Conservation (phyloP, 2,888 invertebrate species). For the Drosophila monieri region DNA sequence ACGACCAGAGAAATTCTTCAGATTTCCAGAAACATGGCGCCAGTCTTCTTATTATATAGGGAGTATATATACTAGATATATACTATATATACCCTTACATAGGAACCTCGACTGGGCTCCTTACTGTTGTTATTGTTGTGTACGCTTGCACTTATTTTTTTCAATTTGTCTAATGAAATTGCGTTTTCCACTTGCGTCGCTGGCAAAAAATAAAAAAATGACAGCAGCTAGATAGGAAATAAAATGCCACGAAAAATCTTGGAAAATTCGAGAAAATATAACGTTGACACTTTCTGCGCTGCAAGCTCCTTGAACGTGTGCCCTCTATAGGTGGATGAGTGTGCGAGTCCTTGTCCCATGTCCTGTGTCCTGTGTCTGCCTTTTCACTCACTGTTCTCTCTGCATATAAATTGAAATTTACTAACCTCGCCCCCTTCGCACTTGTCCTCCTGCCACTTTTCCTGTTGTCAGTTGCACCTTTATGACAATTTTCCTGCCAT, state of each 20-base stretch:
- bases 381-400: conserved; percentile 73
- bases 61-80: conserved; percentile 9
- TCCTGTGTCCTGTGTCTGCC: conserved; percentile 35
- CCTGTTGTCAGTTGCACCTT: conserved; percentile 80
- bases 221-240: conserved; percentile 18
- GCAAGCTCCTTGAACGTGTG: conserved; percentile 27
- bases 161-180: conserved; percentile 83
- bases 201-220: conserved; percentile 32
- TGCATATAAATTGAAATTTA: conserved; percentile 84
- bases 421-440: conserved; percentile 41
- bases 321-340: conserved; percentile 5
- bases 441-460: conserved; percentile 14
- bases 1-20: conserved; percentile 55
- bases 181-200: conserved; percentile 75
- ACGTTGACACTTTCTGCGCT: conserved; percentile 73
- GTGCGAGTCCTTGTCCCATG: conserved; percentile 23
- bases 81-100: conserved; percentile 29
- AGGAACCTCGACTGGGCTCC: conserved; percentile 21
- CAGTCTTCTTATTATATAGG: conserved; percentile 48
- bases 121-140: conserved; percentile 45
- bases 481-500: conserved; percentile 79
- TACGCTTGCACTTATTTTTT: conserved; percentile 75
- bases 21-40: conserved; percentile 65
- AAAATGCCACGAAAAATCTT: conserved; percentile 62
- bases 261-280: conserved; percentile 75